phyloP scores from a whole-genome alignment of 2,888 invertebrate genomes.

The Perizoma affinitatum region DNA sequence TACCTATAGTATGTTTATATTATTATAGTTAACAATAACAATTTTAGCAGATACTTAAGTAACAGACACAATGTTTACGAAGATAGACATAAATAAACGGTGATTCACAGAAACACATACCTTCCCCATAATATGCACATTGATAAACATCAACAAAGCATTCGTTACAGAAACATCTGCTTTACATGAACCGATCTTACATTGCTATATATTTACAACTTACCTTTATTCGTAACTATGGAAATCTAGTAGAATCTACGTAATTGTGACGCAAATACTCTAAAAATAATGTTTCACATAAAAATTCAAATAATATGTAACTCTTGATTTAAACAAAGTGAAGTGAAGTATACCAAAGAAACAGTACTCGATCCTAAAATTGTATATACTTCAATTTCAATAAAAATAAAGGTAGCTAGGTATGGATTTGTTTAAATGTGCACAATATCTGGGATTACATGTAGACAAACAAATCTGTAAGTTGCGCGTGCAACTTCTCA shows the following conservation, averaged over 20 bases:
- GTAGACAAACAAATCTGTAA: no score
- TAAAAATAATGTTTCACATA: slow-evolving; percentile 14
- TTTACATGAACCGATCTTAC: slow-evolving; percentile 33
- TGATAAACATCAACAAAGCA: slow-evolving; percentile 36
- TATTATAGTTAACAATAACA: no score
- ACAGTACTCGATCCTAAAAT: no score
- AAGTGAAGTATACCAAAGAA: not conserved
- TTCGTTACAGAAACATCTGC: slow-evolving; percentile 36
- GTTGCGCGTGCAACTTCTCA: no score
- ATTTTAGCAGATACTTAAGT: no score
- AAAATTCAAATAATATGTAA: slow-evolving; percentile 14
- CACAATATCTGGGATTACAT: no score
- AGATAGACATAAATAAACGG: no score
- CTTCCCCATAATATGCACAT: slow-evolving; percentile 20
- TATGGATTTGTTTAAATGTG: no score
- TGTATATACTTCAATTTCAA: no score
- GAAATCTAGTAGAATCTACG: not conserved
- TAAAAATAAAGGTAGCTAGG: no score
- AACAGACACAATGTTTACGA: no score
- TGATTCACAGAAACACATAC: not conserved
- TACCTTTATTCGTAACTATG: slow-evolving; percentile 14
- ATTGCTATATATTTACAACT: slow-evolving; percentile 29
- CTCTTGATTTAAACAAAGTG: slow-evolving; percentile 8
- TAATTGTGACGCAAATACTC: slow-evolving; percentile 14
- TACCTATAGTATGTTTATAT: no score